A percentile compares a stretch with the other conserved stretches of the same genome.
These are phyloP conservation scores for Drosophila gunungcola DNA, from an alignment of 1,140 invertebrate genomes.

Conservation along the genomic window DNA sequence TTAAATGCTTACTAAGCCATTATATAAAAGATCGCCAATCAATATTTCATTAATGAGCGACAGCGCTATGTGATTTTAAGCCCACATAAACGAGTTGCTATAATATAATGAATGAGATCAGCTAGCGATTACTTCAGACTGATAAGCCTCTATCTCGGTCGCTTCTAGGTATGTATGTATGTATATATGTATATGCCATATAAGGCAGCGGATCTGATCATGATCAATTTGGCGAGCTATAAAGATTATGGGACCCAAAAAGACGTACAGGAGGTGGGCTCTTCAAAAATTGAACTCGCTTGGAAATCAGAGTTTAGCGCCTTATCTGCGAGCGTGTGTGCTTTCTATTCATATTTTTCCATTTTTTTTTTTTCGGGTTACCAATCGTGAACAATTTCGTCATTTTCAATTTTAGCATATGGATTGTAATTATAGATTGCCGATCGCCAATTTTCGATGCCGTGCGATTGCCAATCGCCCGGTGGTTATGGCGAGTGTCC, in stretches of 20 bases:
- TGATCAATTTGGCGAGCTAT: slow-evolving; percentile 30
- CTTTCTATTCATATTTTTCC: slow-evolving; percentile 2
- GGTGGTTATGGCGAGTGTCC: slow-evolving; percentile 20
- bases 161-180: neutral
- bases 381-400: slow-evolving; percentile 55
- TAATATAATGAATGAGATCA: slow-evolving; percentile 54
- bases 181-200: no score
- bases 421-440: slow-evolving; percentile 76
- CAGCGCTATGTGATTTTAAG: neutral
- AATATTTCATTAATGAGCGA: slow-evolving; percentile 38
- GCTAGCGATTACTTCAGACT: slow-evolving; percentile 21
- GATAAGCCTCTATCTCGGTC: slow-evolving; percentile 7
- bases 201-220: slow-evolving; percentile 18
- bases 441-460: slow-evolving; percentile 29
- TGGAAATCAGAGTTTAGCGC: slow-evolving; percentile 32
- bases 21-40: slow-evolving; percentile 22
- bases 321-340: slow-evolving; percentile 30
- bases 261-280: neutral
- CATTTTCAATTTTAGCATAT: slow-evolving; percentile 77
- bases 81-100: slow-evolving; percentile 1
- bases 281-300: slow-evolving; percentile 4
- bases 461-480: slow-evolving; percentile 32
- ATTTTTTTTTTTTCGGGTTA: slow-evolving; percentile 5
- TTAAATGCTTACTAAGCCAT: neutral
- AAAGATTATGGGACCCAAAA: slow-evolving; percentile 9